These are phyloP conservation scores for Sinonovacula constricta DNA, from an alignment of 1,140 invertebrate species.

Conservation along the genomic window DNA sequence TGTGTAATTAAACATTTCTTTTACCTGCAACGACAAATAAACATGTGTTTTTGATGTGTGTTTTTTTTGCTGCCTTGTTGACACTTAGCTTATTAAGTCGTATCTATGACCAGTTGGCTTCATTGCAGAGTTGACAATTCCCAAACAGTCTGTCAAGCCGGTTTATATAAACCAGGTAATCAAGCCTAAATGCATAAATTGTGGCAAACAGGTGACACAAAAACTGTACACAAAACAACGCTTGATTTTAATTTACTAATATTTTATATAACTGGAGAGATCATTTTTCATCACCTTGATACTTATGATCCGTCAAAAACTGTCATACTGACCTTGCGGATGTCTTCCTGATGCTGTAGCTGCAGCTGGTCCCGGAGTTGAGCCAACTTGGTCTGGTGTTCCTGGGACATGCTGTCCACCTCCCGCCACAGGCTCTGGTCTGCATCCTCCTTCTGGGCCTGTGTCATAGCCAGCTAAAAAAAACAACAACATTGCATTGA, in stretches of 20 bases:
- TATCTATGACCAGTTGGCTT: too few species aligned
- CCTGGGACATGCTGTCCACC: conserved; percentile 14
- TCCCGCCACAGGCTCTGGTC: conserved; percentile 25
- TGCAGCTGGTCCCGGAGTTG: conserved; percentile 42
- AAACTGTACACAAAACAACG: neutral
- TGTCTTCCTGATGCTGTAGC: conserved; percentile 20
- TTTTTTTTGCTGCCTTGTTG: too few species aligned
- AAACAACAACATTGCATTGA: too few species aligned
- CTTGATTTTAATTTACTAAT: neutral
- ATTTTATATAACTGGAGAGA: neutral
- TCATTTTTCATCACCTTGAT: neutral
- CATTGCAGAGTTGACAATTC: too few species aligned
- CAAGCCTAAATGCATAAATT: neutral
- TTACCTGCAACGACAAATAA: too few species aligned
- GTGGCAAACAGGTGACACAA: neutral
- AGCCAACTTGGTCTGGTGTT: conserved; percentile 15
- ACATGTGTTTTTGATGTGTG: too few species aligned
- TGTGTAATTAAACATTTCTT: too few species aligned
- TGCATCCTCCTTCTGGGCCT: conserved; percentile 25
- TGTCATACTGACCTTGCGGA: conserved; percentile 4
- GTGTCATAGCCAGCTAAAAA: conserved; percentile 17
- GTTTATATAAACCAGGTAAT: neutral
- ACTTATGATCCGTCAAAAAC: neutral
- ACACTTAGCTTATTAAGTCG: too few species aligned
- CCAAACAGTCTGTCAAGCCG: too few species aligned